Percentiles rank a stretch among this genome's conserved stretches.
Evolutionary conservation across 2,113 vertebrate genomes (phyloP).

Genomic region (Lasiurus borealis): DNA sequence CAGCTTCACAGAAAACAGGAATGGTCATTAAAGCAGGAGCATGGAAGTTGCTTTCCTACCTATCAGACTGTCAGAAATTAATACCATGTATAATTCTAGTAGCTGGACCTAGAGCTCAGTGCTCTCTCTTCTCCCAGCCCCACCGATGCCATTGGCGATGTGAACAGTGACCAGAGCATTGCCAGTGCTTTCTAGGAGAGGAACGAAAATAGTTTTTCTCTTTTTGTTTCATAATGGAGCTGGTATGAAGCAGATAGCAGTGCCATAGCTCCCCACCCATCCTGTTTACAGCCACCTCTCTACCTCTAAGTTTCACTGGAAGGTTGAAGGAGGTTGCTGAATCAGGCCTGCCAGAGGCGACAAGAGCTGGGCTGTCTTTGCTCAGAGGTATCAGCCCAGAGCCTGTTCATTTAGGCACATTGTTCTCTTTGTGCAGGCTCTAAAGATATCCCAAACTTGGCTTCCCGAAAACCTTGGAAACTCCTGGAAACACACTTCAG

Average conservation of each 20-base stretch:
- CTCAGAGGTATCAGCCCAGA: not conserved
- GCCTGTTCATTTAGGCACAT: rapidly evolving
- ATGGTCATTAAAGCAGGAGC: not conserved
- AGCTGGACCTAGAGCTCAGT: not conserved
- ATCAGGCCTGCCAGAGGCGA: not conserved
- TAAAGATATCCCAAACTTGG: not conserved
- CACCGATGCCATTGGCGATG: rapidly evolving
- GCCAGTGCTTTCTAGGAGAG: not conserved
- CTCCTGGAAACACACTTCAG: not conserved
- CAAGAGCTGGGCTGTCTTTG: not conserved
- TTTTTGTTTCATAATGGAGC: not conserved
- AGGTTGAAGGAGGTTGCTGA: not conserved
- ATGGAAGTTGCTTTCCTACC: not conserved
- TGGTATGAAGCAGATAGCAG: not conserved
- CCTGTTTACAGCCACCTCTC: not conserved
- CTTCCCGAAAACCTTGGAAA: not conserved
- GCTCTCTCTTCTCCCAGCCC: not conserved
- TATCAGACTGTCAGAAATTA: not conserved
- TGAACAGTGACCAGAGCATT: not conserved
- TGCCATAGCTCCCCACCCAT: not conserved
- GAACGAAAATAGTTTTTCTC: not conserved
- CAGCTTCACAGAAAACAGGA: not conserved
- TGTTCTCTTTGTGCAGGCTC: rapidly evolving
- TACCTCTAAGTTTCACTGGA: not conserved
- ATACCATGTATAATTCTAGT: not conserved